phyloP scores from a whole-genome alignment of 2,113 vertebrate species.

The Hippocampus abdominalis region DNA sequence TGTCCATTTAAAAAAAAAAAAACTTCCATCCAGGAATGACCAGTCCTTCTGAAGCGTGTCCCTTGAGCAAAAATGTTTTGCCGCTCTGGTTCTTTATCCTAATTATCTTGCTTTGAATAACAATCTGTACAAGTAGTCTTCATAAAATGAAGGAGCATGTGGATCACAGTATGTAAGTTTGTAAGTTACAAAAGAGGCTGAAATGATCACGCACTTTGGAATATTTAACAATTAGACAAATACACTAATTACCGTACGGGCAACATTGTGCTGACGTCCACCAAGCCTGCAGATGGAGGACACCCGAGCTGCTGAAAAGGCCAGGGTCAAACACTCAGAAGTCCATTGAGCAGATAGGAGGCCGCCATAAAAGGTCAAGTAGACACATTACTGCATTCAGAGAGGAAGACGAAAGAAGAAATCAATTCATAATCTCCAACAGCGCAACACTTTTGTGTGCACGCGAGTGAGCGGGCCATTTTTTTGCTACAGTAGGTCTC shows the following conservation, averaged over 20 bases:
- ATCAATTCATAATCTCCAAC: slow-evolving; percentile 73
- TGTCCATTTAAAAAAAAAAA: too few relatives aligned
- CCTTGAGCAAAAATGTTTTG: too few relatives aligned
- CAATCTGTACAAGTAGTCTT: background rate
- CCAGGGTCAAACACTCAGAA: slow-evolving; percentile 67
- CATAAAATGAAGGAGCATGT: background rate
- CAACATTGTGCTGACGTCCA: slow-evolving; percentile 53
- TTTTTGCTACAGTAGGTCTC: slow-evolving; percentile 30
- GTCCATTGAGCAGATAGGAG: slow-evolving; percentile 70
- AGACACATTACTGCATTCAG: slow-evolving; percentile 59
- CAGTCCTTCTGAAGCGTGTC: too few relatives aligned
- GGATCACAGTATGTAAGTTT: background rate
- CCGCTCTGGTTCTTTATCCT: too few relatives aligned
- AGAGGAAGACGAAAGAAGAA: slow-evolving; percentile 63
- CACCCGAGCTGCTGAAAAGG: slow-evolving; percentile 69
- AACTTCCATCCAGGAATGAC: too few relatives aligned
- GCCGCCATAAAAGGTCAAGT: slow-evolving; percentile 69
- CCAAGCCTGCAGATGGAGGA: slow-evolving; percentile 58
- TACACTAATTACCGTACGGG: background rate
- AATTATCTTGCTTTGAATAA: too few relatives aligned
- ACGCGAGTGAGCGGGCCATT: slow-evolving; percentile 21
- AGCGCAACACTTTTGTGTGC: slow-evolving; percentile 59
- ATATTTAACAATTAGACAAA: background rate
- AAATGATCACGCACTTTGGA: background rate
- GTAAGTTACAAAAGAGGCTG: background rate